Evolutionary conservation across 1,140 invertebrate species (phyloP).

Genomic region (Atta cephalotes): DNA sequence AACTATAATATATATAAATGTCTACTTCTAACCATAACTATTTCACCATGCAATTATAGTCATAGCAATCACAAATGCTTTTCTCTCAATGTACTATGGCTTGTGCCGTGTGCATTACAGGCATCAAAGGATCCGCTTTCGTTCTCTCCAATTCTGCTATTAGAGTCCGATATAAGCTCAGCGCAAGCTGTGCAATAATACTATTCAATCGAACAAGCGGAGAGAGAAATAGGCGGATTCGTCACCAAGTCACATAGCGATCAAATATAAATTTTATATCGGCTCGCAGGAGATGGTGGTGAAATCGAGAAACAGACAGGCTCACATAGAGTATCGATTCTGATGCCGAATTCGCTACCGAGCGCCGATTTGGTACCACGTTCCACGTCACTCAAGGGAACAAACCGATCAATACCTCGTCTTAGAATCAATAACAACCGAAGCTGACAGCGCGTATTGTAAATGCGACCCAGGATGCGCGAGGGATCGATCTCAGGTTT

Average conservation of each 20-base stretch:
- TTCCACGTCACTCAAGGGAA: conserved; percentile 31
- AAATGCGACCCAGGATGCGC: not conserved
- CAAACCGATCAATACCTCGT: conserved; percentile 52
- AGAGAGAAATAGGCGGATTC: conserved; percentile 31
- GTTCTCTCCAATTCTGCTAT: not conserved
- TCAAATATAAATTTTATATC: conserved; percentile 40
- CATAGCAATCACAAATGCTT: too few relatives aligned
- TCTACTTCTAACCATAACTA: too few relatives aligned
- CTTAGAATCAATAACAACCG: conserved; percentile 33
- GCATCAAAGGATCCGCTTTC: not conserved
- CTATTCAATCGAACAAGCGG: conserved; percentile 23
- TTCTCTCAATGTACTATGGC: too few relatives aligned
- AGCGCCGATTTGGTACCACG: conserved; percentile 1
- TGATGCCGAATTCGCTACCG: not conserved
- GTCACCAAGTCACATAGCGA: conserved; percentile 50
- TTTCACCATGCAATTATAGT: too few relatives aligned
- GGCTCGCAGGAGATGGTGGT: not conserved
- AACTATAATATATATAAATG: too few relatives aligned
- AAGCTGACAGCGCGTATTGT: not conserved
- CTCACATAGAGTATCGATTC: conserved; percentile 42
- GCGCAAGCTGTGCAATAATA: conserved; percentile 9
- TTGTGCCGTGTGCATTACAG: conserved; percentile 1
- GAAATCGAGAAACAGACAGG: conserved; percentile 9
- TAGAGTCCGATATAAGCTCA: conserved; percentile 1
- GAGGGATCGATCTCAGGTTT: conserved; percentile 10